These are phyloP conservation scores for Tinamus guttatus DNA, from an alignment of 2,113 vertebrate genomes.

Conservation along the genomic window DNA sequence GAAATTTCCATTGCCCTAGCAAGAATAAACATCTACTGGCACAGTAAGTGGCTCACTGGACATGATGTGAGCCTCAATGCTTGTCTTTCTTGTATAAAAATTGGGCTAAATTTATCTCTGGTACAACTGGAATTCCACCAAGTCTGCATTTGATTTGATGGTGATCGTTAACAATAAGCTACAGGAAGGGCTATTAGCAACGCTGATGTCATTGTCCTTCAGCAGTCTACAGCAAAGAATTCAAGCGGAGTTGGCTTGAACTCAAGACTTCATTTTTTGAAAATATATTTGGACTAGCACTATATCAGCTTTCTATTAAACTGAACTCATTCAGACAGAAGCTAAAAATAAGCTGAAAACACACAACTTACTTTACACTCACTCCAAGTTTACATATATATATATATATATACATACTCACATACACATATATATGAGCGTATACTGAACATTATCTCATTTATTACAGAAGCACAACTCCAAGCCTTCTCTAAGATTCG, in stretches of 20 bases:
- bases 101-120: background rate
- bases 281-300: slow-evolving; percentile 2
- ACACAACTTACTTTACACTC: background rate
- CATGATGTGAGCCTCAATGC: background rate
- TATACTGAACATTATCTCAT: background rate
- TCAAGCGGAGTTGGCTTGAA: slow-evolving; percentile 60
- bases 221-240: slow-evolving; percentile 48
- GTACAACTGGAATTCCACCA: slow-evolving; percentile 16
- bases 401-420: background rate
- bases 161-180: slow-evolving; percentile 28
- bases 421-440: background rate
- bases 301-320: slow-evolving; percentile 36
- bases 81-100: background rate
- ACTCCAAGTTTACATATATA: background rate
- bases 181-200: slow-evolving; percentile 62
- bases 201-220: slow-evolving; percentile 67
- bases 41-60: background rate
- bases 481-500: background rate
- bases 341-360: slow-evolving; percentile 13
- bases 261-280: slow-evolving; percentile 56
- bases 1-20: background rate
- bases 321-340: background rate
- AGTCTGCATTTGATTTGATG: background rate
- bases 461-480: background rate
- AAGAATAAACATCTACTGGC: background rate